Evolutionary conservation across 1,140 invertebrate species (phyloP), one percentile per base, ranked within the genome.

Genomic region (Drosophila oshimai): DNA sequence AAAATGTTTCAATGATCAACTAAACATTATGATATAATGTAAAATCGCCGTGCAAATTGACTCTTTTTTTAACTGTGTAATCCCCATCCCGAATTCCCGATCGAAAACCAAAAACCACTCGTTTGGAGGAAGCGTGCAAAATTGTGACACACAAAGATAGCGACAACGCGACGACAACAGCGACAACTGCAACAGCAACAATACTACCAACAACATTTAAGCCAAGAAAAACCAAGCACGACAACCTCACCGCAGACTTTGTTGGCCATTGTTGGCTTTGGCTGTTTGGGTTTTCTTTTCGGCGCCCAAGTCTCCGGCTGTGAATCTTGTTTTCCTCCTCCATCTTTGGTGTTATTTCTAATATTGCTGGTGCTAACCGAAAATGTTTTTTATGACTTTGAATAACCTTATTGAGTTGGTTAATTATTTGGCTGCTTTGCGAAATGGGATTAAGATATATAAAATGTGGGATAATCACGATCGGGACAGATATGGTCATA

Each of bases 131-230:
- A 84, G 79, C 79, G 79, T 84, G 79, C 79, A 84, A 84, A 84
- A 78, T 72, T 74, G 79, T 83, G 79, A 84, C 79, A 84, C 79
- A 84, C 79, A 84, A 84, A 84, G 79, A 84, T 84, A 87, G 73
- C 69, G 77, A 65, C 67, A 60, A 74, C 73, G 33, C 65, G 50
- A 62, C 50, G 55, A 69, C 70, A 58, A 72, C 49, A 50, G 61
- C 33, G 20, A 34, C 36, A 58, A 58, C 41, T 17, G 6, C 34
- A 46, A 50, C 54, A 33, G 29, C 49, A 44, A 33, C 31, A 28
- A 6, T 7, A 31, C 22, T 37, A 64, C 31, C 18, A 58, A 53
- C 47, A 34, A 36, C 34, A 60, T 26, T 62, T 44, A 18, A 62
- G 58, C 44, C 44, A 47, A 62, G 61, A 47, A 44, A 60, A 28